Evolutionary conservation across 2,113 vertebrate genomes (phyloP).

Genomic region (Anser brachyrhynchus): DNA sequence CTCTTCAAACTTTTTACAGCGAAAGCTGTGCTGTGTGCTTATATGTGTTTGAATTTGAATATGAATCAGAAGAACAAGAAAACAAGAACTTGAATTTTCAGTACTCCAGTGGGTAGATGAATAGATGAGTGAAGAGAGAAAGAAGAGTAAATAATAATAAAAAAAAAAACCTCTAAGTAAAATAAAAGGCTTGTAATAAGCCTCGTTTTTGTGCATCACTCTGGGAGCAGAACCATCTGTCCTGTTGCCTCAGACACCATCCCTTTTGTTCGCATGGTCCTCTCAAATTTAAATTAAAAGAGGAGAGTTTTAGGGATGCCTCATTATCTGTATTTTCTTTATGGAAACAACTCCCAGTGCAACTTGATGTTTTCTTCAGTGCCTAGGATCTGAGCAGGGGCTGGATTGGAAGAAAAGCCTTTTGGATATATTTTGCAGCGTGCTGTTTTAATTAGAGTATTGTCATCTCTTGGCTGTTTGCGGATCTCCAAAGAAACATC

Average conservation of each 20-base stretch:
- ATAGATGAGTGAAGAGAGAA: conserved; percentile 18
- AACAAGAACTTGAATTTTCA: conserved; percentile 17
- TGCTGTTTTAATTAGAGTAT: conserved; percentile 12
- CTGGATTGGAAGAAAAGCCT: not conserved
- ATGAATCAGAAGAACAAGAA: not conserved
- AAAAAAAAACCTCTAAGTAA: not conserved
- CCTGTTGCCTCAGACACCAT: conserved; percentile 9
- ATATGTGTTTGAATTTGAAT: conserved; percentile 30
- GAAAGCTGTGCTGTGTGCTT: not conserved
- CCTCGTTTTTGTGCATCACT: not conserved
- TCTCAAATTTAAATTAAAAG: conserved; percentile 12
- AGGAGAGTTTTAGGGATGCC: not conserved
- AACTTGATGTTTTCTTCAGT: not conserved
- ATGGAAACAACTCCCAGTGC: not conserved
- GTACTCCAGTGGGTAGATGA: not conserved
- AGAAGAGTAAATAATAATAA: conserved; percentile 14
- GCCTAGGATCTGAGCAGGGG: not conserved
- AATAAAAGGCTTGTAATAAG: conserved; percentile 7
- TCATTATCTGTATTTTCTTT: conserved; percentile 28
- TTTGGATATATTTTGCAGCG: not conserved
- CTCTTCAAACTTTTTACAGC: not conserved
- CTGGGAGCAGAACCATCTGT: conserved; percentile 35
- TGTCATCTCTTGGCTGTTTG: conserved; percentile 1
- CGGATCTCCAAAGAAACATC: not conserved
- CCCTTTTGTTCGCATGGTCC: not conserved